These are phyloP conservation scores for Dryoscopus gambensis DNA, from an alignment of 2,113 vertebrate species.

Conservation along the genomic window DNA sequence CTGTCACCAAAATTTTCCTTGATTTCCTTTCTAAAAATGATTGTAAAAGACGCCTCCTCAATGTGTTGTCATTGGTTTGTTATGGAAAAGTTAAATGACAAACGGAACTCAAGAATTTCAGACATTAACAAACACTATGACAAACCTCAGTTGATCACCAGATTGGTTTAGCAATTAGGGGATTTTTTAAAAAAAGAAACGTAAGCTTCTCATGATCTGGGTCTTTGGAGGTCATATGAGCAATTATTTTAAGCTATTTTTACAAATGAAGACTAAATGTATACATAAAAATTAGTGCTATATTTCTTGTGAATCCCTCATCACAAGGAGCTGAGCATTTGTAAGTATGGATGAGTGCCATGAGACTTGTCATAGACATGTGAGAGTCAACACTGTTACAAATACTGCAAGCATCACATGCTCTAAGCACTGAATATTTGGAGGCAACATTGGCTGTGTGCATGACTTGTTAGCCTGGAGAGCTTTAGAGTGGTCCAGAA, in stretches of 20 bases:
- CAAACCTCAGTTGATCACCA: not conserved
- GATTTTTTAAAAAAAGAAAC: not conserved
- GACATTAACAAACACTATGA: not conserved
- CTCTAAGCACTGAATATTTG: not conserved
- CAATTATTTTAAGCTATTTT: not conserved
- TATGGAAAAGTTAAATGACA: not conserved
- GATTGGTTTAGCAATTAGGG: not conserved
- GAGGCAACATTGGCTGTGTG: not conserved
- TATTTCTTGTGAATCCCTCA: not conserved
- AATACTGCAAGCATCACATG: not conserved
- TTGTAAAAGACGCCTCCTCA: not conserved
- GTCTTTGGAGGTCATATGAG: not conserved
- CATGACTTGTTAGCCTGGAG: not conserved
- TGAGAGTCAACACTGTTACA: constrained; percentile 4
- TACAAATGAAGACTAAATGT: not conserved
- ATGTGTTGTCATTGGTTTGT: not conserved
- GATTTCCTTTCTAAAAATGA: not conserved
- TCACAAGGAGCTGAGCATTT: not conserved
- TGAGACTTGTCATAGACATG: not conserved
- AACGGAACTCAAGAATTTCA: not conserved
- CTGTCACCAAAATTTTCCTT: not conserved
- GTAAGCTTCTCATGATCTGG: not conserved
- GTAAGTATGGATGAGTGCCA: not conserved
- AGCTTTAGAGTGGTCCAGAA: not conserved
- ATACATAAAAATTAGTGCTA: not conserved